Evolutionary conservation across 1,140 invertebrate genomes (phyloP).

Genomic region (Caenorhabditis brenneri): DNA sequence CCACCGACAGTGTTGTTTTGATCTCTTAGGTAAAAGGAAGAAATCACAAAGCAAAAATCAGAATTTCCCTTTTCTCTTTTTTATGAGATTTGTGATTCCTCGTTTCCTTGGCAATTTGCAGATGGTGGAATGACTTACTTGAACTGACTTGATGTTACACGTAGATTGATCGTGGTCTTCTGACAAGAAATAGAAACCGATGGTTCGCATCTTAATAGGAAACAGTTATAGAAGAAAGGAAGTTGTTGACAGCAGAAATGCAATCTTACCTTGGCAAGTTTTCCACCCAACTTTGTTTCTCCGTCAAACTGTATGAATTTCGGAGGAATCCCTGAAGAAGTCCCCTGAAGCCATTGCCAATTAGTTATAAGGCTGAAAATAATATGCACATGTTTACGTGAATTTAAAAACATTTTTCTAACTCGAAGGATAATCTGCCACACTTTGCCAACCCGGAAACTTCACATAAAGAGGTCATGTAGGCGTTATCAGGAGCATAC

Average conservation of each 20-base stretch:
- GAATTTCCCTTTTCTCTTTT: conserved; percentile 15
- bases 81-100: neutral
- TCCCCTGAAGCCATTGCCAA: conserved; percentile 65
- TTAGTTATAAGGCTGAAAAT: conserved; percentile 65
- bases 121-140: conserved; percentile 47
- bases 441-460: conserved; percentile 50
- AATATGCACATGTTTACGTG: neutral
- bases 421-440: conserved; percentile 56
- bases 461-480: conserved; percentile 57
- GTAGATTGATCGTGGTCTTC: conserved; percentile 50
- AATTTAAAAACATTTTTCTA: conserved; percentile 15
- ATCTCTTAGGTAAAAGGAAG: neutral
- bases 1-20: neutral
- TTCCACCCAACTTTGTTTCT: conserved; percentile 67
- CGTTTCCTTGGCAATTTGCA: neutral
- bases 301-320: conserved; percentile 67
- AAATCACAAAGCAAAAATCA: conserved; percentile 42
- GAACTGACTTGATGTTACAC: conserved; percentile 61
- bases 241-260: conserved; percentile 1
- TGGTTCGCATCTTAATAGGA: conserved; percentile 57
- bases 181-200: conserved; percentile 68
- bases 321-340: conserved; percentile 49
- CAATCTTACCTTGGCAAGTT: conserved; percentile 51
- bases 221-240: conserved; percentile 12
- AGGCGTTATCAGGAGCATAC: conserved; percentile 59